Conservation (phyloP, 2,797 vertebrate genomes). For the Coendou prehensilis region DNA sequence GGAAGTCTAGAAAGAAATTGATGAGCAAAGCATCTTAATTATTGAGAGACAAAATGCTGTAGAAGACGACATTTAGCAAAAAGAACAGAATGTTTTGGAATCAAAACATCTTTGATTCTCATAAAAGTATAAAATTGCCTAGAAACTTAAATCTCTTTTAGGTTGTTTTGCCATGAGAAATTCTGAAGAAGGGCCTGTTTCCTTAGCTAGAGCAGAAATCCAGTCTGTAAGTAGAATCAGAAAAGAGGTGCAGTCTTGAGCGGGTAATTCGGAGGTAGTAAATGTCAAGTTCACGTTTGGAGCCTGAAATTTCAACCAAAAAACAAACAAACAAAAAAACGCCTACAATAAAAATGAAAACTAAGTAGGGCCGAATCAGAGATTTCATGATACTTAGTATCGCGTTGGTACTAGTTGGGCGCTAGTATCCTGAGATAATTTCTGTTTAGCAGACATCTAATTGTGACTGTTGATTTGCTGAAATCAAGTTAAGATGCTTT, state of each 20-base stretch:
- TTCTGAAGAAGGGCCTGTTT: neutral
- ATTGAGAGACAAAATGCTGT: neutral
- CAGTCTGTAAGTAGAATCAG: neutral
- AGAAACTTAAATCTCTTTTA: conserved; percentile 1
- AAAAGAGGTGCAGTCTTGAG: neutral
- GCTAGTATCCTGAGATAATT: neutral
- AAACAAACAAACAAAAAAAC: neutral
- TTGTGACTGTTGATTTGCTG: neutral
- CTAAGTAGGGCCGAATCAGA: neutral
- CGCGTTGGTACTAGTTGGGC: neutral
- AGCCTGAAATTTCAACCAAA: neutral
- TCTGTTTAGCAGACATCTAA: neutral
- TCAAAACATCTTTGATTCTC: conserved; percentile 42
- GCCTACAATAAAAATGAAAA: neutral
- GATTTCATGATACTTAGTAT: neutral
- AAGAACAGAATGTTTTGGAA: neutral
- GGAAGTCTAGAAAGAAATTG: neutral
- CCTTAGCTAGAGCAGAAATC: neutral
- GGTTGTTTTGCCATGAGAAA: neutral
- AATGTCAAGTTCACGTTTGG: neutral
- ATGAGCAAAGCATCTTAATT: neutral
- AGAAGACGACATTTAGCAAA: conserved; percentile 5
- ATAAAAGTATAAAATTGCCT: conserved; percentile 3
- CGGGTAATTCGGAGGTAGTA: neutral
- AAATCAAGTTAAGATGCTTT: conserved; percentile 27